Percentiles rank a stretch among this genome's conserved stretches.
Conservation (phyloP, 2,888 invertebrate species). For the Galerucella calmariensis region DNA sequence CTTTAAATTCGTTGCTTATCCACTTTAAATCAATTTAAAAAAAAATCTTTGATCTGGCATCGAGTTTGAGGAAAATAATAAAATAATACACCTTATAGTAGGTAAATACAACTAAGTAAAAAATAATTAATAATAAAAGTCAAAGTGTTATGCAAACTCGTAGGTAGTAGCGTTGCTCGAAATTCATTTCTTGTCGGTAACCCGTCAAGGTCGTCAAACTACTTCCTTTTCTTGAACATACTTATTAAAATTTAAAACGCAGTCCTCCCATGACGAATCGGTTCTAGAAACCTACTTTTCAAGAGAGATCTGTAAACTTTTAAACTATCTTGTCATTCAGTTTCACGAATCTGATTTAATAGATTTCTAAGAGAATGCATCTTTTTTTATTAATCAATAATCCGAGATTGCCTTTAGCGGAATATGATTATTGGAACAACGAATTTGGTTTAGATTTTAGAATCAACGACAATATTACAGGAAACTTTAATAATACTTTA, state of each 20-base stretch:
- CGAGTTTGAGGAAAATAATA: too few species aligned
- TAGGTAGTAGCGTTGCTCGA: background rate
- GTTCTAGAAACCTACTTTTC: constrained; percentile 19
- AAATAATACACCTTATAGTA: too few species aligned
- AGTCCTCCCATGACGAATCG: constrained; percentile 15
- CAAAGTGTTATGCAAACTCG: background rate
- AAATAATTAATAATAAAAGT: too few species aligned
- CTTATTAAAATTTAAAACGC: constrained; percentile 14
- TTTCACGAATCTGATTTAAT: constrained; percentile 11
- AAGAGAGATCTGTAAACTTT: constrained; percentile 10
- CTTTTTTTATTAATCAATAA: background rate
- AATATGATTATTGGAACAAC: background rate
- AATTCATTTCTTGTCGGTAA: background rate
- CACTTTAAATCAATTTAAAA: too few species aligned
- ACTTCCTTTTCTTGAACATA: constrained; percentile 1
- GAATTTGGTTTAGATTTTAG: background rate
- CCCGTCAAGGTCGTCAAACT: constrained; percentile 6
- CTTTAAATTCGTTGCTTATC: too few species aligned
- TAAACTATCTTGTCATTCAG: constrained; percentile 2
- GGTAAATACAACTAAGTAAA: too few species aligned
- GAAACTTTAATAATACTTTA: too few species aligned
- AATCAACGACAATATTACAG: too few species aligned
- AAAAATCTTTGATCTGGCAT: too few species aligned
- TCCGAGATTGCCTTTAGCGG: background rate
- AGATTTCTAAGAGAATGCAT: background rate